Percentiles rank a stretch among this genome's conserved stretches.
These are phyloP conservation scores for Melinaea menophilus DNA, from an alignment of 2,888 invertebrate genomes.

Conservation along the genomic window DNA sequence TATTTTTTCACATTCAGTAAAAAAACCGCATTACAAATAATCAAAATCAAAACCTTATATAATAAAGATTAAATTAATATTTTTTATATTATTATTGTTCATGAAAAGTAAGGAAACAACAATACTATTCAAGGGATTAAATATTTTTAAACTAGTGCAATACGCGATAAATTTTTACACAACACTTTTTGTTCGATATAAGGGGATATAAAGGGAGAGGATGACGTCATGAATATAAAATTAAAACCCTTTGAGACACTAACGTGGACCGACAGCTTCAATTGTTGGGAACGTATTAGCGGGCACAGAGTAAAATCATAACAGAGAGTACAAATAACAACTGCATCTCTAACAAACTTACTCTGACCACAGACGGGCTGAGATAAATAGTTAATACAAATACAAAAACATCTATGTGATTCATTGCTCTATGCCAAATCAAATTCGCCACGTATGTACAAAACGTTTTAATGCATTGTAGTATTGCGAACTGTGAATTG, in stretches of 20 bases:
- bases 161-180: conserved; percentile 18
- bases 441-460: conserved; percentile 44
- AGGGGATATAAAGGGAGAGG: conserved; percentile 59
- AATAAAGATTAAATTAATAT: too few relatives aligned
- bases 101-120: background rate
- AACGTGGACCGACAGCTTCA: conserved; percentile 63
- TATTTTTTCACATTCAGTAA: too few relatives aligned
- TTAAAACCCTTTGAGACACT: conserved; percentile 65
- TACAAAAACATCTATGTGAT: background rate
- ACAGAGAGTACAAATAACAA: conserved; percentile 3
- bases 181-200: conserved; percentile 48
- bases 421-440: conserved; percentile 32
- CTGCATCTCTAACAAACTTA: background rate
- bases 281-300: conserved; percentile 58
- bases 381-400: too few relatives aligned
- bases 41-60: too few relatives aligned
- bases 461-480: conserved; percentile 49
- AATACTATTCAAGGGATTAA: background rate
- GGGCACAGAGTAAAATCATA: conserved; percentile 25
- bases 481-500: conserved; percentile 45
- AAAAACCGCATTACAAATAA: background rate
- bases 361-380: too few relatives aligned
- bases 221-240: conserved; percentile 74
- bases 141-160: conserved; percentile 17
- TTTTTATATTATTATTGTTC: too few relatives aligned